Evolutionary conservation across 2,797 vertebrate species (phyloP).

Genomic region (Iguana delicatissima): DNA sequence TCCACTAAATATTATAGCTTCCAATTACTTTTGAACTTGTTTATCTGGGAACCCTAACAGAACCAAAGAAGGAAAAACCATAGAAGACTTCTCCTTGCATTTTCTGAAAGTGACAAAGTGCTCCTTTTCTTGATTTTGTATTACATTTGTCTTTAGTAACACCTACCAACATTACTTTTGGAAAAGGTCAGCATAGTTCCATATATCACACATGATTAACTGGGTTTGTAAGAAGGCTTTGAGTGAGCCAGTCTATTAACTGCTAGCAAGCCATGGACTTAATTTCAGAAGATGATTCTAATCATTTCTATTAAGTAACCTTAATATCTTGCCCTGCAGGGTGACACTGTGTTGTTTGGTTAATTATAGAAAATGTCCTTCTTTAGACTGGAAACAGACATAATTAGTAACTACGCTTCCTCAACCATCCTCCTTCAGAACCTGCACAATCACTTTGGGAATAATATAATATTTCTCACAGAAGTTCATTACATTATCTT

Average conservation of each 20-base stretch:
- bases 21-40: neutral
- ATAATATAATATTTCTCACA: neutral
- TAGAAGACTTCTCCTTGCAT: neutral
- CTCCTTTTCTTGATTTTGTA: neutral
- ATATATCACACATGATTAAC: neutral
- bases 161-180: neutral
- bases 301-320: neutral
- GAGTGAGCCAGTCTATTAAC: fast-evolving
- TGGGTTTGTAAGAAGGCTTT: neutral
- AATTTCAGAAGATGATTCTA: slow-evolving; percentile 17
- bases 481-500: neutral
- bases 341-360: neutral
- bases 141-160: neutral
- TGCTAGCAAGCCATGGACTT: neutral
- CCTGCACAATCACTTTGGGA: neutral
- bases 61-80: neutral
- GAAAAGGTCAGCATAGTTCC: too few species aligned
- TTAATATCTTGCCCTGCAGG: slow-evolving; percentile 8
- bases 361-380: slow-evolving; percentile 43
- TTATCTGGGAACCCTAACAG: neutral
- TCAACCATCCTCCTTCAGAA: neutral
- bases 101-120: neutral
- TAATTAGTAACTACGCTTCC: neutral
- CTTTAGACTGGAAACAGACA: slow-evolving; percentile 6
- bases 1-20: neutral